These are phyloP conservation scores for Galaxea fascicularis DNA, from an alignment of 92 coral and sea anemone species.

Conservation along the genomic window DNA sequence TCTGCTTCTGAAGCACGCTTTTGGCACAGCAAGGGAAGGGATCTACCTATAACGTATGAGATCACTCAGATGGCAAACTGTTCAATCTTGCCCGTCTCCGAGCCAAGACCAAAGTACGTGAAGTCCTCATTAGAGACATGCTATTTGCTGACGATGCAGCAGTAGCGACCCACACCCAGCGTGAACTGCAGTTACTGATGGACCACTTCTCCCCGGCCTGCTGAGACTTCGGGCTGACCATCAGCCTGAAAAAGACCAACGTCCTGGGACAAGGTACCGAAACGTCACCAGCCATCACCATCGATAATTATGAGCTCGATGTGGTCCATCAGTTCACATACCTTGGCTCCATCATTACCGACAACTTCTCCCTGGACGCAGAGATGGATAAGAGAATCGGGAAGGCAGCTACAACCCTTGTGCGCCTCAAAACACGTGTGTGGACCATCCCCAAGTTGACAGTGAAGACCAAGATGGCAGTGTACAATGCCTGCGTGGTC, in stretches of 20 bases:
- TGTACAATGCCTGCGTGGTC: no score
- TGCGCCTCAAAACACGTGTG: no score
- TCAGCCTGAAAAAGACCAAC: conserved; percentile 32
- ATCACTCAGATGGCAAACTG: conserved; percentile 47
- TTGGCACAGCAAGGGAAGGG: conserved; percentile 12
- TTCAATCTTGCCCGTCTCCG: conserved; percentile 32
- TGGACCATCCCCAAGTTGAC: no score
- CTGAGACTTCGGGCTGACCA: conserved; percentile 7
- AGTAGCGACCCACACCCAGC: conserved; percentile 30
- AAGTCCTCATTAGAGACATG: conserved; percentile 33
- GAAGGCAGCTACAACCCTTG: no score
- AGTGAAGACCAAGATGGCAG: no score
- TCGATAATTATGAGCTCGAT: conserved; percentile 1
- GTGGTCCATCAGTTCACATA: conserved; percentile 2
- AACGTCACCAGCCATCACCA: conserved; percentile 3
- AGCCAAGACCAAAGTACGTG: conserved; percentile 43
- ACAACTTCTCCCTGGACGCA: conserved; percentile 41
- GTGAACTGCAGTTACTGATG: conserved; percentile 41
- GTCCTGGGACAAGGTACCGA: conserved; percentile 7
- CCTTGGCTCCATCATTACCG: conserved; percentile 37
- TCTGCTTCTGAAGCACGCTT: conserved; percentile 39
- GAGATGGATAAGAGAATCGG: no score
- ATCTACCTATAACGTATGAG: conserved; percentile 42
- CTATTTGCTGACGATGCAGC: conserved; percentile 57
- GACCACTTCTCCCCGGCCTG: conserved; percentile 38